phyloP scores from a whole-genome alignment of 2,888 invertebrate species.

The Limulus polyphemus region DNA sequence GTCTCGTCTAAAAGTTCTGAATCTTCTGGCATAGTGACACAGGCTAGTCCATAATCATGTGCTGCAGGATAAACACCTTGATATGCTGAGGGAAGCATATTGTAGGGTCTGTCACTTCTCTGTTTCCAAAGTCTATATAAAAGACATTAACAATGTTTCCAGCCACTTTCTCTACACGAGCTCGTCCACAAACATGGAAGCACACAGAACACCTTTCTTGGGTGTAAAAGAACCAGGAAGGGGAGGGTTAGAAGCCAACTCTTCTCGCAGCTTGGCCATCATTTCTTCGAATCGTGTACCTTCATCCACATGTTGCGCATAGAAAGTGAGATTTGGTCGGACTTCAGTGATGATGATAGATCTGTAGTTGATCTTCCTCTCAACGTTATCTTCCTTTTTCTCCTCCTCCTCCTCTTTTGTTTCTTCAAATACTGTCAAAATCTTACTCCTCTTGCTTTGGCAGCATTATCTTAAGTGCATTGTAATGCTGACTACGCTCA shows the following conservation, averaged over 20 bases:
- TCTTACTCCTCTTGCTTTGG: conserved; percentile 62
- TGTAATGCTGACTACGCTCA: conserved; percentile 70
- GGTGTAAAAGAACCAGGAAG: conserved; percentile 74
- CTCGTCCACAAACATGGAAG: conserved; percentile 74
- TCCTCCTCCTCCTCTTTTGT: conserved; percentile 49
- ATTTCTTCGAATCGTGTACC: conserved; percentile 66
- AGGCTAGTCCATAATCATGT: conserved; percentile 71
- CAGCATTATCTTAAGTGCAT: conserved; percentile 61
- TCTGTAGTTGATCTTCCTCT: conserved; percentile 66
- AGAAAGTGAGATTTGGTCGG: conserved; percentile 64
- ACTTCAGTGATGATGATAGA: conserved; percentile 81
- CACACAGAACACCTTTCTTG: conserved; percentile 70
- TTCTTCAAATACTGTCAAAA: conserved; percentile 50
- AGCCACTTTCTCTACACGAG: conserved; percentile 64
- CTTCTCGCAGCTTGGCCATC: conserved; percentile 72
- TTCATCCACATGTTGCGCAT: conserved; percentile 72
- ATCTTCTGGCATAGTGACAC: conserved; percentile 70
- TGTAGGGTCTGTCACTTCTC: conserved; percentile 57
- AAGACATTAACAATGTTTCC: conserved; percentile 56
- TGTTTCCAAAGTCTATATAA: conserved; percentile 94
- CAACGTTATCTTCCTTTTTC: conserved; percentile 47
- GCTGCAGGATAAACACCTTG: conserved; percentile 55
- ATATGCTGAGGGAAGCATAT: conserved; percentile 63
- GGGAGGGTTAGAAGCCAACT: conserved; percentile 71
- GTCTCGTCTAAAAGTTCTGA: conserved; percentile 65